These are phyloP conservation scores for Schizothorax lantsangensis DNA, from an alignment of 2,797 vertebrate species.

Conservation along the genomic window DNA sequence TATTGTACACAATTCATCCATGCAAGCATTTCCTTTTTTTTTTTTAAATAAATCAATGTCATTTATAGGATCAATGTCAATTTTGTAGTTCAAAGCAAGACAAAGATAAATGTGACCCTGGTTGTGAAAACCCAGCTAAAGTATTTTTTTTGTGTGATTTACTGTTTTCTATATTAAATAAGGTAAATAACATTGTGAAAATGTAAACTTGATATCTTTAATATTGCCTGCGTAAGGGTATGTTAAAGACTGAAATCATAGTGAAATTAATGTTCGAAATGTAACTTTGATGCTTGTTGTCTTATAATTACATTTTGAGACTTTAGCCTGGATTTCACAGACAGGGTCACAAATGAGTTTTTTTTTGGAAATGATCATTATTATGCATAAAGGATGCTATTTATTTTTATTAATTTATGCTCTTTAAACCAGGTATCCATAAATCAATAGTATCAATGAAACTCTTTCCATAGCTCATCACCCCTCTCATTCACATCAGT, in stretches of 20 bases:
- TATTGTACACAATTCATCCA: not conserved
- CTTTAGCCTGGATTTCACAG: no score
- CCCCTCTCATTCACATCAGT: conserved; percentile 49
- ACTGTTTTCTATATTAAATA: no score
- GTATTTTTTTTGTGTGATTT: no score
- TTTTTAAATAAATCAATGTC: not conserved
- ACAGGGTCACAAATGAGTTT: not conserved
- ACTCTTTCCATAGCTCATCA: conserved; percentile 31
- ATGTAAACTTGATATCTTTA: no score
- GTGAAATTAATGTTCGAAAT: no score
- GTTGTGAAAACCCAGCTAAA: no score
- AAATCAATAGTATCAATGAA: conserved; percentile 49
- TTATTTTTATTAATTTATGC: not conserved
- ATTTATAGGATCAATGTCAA: not conserved
- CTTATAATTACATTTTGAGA: no score
- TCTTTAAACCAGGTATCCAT: conserved; percentile 39
- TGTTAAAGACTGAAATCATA: no score
- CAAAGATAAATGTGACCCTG: not conserved
- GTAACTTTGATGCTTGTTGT: no score
- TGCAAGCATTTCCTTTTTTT: not conserved
- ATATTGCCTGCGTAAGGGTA: no score
- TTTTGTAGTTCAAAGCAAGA: not conserved
- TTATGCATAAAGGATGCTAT: not conserved
- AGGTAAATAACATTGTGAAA: no score
- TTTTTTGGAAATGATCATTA: not conserved